Base-by-base conservation (phyloP, 2,113 vertebrate species). In the Camelus bactrianus region DNA sequence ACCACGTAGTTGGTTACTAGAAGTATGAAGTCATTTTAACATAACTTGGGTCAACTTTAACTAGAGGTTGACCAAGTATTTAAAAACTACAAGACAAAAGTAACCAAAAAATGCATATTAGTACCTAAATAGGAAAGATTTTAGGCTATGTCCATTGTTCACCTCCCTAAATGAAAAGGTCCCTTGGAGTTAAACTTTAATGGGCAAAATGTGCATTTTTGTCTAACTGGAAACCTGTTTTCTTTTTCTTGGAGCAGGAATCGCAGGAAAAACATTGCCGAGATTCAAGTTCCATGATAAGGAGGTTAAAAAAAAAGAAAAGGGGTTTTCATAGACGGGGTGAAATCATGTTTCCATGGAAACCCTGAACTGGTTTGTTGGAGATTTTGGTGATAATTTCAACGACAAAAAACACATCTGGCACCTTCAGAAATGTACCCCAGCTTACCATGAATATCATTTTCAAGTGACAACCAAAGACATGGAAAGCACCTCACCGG, bases 301-400 rank as follows among this genome's bases (percentile, higher is more conserved):
- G 95, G n/a, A 96, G 88, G 38, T 42, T 42, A 42, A 42, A 42
- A 95, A 98, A 97, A 97, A 97, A 97, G 85, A 98, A 81, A 91
- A 92, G 12, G 48, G 84, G 56, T 64, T 98, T 98, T 98, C 82
- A 80, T 84, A 97, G 89, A 93, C 0, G 0, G 82, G 77, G 97
- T 98, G 97, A 99, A 98, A 98, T 98, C 79, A 98, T 97, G 86
- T 98, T 98, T 98, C 95, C 73, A 98, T 85, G 93, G 95, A 96
- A 96, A 98, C 76, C 16, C 93, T 85, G 72, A 46, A 90, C 95
- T 97, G 69, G 70, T 91, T 95, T 95, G 52, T 89, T 96, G 96
- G 94, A 91, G 97, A 42, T 75, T 93, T 92, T 95, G 82, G 67
- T 82, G 38, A 42, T 93, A 73, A 93, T 97, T 98, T 95, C 42